These are phyloP conservation scores for Isurus oxyrinchus DNA, from an alignment of 2,113 vertebrate species.

Conservation along the genomic window DNA sequence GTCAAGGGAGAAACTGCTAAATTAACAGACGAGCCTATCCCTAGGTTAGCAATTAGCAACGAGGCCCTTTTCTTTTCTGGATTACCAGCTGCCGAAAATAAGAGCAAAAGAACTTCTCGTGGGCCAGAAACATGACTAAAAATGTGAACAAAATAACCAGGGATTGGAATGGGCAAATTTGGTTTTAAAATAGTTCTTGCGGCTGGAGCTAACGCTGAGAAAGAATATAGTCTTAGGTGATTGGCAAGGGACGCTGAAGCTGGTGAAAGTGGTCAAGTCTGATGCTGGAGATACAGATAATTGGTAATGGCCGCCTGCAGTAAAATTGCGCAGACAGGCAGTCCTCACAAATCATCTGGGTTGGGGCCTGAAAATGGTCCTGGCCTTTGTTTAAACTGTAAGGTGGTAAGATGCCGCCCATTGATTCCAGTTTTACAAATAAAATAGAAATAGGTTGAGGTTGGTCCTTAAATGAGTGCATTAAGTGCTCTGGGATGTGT, in stretches of 20 bases:
- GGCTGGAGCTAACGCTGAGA: background rate
- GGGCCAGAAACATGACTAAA: background rate
- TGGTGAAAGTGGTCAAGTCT: background rate
- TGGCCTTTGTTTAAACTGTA: too few species aligned
- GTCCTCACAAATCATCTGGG: too few species aligned
- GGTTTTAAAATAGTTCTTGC: background rate
- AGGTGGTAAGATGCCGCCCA: too few species aligned
- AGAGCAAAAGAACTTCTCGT: too few species aligned
- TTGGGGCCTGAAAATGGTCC: too few species aligned
- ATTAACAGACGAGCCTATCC: background rate
- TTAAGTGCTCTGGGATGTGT: background rate
- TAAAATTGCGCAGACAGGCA: background rate
- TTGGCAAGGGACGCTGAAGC: background rate
- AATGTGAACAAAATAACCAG: background rate
- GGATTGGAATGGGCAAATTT: background rate
- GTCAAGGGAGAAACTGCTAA: background rate
- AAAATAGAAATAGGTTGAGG: background rate
- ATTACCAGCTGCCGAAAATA: background rate
- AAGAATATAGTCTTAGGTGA: background rate
- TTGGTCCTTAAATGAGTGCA: background rate
- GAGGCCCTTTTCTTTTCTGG: background rate
- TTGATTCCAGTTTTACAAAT: background rate
- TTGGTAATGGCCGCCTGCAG: too few species aligned
- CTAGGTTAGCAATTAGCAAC: background rate
- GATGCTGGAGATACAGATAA: background rate